Percentiles rank a stretch among this genome's conserved stretches.
These are phyloP conservation scores for Sardina pilchardus DNA, from an alignment of 2,113 vertebrate species.

Conservation along the genomic window DNA sequence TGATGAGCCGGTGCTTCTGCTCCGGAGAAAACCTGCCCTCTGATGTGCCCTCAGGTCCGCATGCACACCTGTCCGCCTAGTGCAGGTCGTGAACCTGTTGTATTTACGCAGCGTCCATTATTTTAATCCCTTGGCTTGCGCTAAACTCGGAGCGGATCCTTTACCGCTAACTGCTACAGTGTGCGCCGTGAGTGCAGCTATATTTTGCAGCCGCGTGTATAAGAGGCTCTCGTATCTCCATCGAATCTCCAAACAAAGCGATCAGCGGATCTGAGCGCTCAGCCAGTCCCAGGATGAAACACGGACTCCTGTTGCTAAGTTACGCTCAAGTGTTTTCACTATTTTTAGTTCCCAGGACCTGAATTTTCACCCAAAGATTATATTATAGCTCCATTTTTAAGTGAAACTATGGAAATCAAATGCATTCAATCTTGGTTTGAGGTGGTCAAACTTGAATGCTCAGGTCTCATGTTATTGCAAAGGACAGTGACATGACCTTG, in stretches of 20 bases:
- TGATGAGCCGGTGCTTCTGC: not conserved
- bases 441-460: constrained; percentile 64
- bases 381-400: constrained; percentile 68
- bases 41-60: not conserved
- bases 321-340: constrained; percentile 71
- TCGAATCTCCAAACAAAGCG: constrained; percentile 24
- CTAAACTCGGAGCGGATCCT: not conserved
- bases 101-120: not conserved
- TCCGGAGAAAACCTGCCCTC: too few species aligned
- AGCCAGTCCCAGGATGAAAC: constrained; percentile 73
- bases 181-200: not conserved
- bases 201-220: not conserved
- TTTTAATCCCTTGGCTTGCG: not conserved
- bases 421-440: constrained; percentile 66
- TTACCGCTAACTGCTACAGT: not conserved
- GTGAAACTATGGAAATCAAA: constrained; percentile 70
- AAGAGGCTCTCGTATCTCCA: not conserved
- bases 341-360: constrained; percentile 73
- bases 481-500: not conserved
- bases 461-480: not conserved
- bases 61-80: not conserved
- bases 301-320: constrained; percentile 77
- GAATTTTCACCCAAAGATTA: constrained; percentile 68
- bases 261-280: constrained; percentile 58
- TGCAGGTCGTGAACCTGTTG: not conserved